phyloP scores from a whole-genome alignment of 2,888 invertebrate species.

The Archips crataeganus region DNA sequence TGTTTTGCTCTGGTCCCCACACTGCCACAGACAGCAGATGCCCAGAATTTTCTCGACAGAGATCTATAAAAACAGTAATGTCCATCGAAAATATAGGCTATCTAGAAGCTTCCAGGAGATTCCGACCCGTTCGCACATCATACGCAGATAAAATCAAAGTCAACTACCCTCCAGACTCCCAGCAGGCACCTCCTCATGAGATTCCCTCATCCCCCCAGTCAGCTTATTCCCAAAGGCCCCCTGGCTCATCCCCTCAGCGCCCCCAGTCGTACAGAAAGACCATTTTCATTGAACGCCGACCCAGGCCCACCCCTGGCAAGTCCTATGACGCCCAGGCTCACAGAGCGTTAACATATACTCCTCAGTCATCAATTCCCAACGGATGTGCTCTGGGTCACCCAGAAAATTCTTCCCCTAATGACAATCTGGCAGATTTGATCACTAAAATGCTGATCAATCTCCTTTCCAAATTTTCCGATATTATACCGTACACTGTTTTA shows the following conservation, averaged over 20 bases:
- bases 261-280: background rate
- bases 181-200: background rate
- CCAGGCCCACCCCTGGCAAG: background rate
- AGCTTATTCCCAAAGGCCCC: background rate
- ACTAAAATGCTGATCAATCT: background rate
- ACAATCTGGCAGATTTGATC: background rate
- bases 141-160: background rate
- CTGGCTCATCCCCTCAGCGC: background rate
- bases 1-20: background rate
- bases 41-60: background rate
- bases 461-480: background rate
- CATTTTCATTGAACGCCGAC: background rate
- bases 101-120: background rate
- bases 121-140: background rate
- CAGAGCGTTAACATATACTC: background rate
- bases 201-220: background rate
- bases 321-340: background rate
- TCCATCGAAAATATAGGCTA: background rate
- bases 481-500: constrained; percentile 8
- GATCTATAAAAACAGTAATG: background rate
- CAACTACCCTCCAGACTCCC: background rate
- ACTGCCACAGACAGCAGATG: background rate
- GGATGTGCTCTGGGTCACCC: background rate
- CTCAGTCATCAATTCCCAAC: background rate
- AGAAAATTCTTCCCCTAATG: background rate